phyloP scores from a whole-genome alignment of 2,797 vertebrate genomes.

The Semaprochilodus insignis region DNA sequence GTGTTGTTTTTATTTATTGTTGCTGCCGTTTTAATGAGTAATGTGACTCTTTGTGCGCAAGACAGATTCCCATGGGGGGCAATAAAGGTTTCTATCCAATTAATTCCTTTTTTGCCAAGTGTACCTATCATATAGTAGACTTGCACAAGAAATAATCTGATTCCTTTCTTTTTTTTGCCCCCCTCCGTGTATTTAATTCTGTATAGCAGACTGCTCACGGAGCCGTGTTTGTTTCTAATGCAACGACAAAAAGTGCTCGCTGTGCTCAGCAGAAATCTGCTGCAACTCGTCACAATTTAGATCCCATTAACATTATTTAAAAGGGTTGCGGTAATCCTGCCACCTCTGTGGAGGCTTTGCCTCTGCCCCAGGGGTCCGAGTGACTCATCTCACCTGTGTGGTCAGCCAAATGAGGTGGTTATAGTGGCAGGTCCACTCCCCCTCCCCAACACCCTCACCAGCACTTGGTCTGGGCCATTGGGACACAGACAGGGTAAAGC shows the following conservation, averaged over 20 bases:
- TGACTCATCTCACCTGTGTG: conserved; percentile 41
- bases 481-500: neutral
- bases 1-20: too few relatives aligned
- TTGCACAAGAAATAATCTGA: neutral
- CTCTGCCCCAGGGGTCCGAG: conserved; percentile 18
- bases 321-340: conserved; percentile 47
- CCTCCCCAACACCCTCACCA: neutral
- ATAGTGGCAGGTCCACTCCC: neutral
- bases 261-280: conserved; percentile 74
- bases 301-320: conserved; percentile 74
- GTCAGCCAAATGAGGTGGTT: conserved; percentile 31
- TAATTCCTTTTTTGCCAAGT: too few relatives aligned
- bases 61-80: too few relatives aligned
- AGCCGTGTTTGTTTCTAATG: conserved; percentile 67
- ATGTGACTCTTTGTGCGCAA: too few relatives aligned
- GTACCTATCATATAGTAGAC: too few relatives aligned
- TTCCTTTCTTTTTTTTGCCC: conserved; percentile 3
- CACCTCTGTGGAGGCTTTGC: conserved; percentile 29
- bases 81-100: too few relatives aligned
- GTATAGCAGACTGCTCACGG: conserved; percentile 37
- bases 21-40: too few relatives aligned
- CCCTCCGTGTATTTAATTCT: neutral
- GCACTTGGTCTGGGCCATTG: conserved; percentile 1
- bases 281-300: conserved; percentile 63
- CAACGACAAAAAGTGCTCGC: conserved; percentile 75